Evolutionary conservation across 2,888 invertebrate species (phyloP).

Genomic region (Salticus scenicus): DNA sequence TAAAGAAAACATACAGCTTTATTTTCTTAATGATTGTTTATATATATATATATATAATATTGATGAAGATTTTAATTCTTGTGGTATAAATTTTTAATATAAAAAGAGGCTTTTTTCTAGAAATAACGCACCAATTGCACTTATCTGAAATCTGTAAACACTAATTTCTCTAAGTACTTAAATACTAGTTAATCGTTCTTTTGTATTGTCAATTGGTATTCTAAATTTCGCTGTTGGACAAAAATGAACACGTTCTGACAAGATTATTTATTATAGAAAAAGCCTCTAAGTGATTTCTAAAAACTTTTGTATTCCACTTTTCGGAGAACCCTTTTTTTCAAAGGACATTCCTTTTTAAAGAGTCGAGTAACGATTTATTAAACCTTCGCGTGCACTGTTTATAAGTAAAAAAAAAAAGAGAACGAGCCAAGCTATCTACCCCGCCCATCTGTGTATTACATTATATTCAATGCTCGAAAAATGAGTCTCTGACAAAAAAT

Average conservation of each 20-base stretch:
- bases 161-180: background rate
- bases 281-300: constrained; percentile 1
- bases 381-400: constrained; percentile 33
- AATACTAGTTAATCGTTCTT: background rate
- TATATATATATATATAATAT: no score
- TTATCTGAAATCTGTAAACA: background rate
- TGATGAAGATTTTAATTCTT: no score
- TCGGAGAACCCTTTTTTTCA: no score
- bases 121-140: background rate
- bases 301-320: background rate
- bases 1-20: no score
- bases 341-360: no score
- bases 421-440: constrained; percentile 3
- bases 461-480: constrained; percentile 24
- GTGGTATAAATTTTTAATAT: no score
- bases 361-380: no score
- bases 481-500: constrained; percentile 9
- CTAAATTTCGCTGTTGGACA: no score
- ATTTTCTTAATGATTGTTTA: no score
- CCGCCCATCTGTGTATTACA: constrained; percentile 50
- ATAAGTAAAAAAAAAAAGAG: constrained; percentile 35
- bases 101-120: no score
- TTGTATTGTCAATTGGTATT: no score
- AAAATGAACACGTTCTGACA: background rate
- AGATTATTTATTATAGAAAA: background rate